Base-by-base conservation (phyloP, 2,888 invertebrate species). In the Stomorhina lunata region DNA sequence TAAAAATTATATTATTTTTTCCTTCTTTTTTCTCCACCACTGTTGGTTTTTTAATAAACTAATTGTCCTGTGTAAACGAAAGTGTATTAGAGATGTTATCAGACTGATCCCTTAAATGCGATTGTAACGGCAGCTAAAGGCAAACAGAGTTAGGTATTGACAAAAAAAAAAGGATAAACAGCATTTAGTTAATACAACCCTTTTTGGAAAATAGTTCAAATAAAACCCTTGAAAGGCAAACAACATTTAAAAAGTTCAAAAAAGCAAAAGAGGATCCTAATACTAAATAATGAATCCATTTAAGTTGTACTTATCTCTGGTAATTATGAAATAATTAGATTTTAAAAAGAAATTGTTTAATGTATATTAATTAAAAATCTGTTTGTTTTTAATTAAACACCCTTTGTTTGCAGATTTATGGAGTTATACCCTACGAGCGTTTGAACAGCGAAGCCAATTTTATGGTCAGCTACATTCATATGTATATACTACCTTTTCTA, bases 361-460 rank as follows among this genome's bases (percentile, higher is more conserved):
- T 68, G 10, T 29, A 45, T 25, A 63, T 34, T 48, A 29, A 66
- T 55, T 27, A 43, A 65, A 29, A 66, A 12, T 34, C 22, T 34
- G 17, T 20, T 0, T 10, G 5, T 17, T 43, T 65, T 2, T 7
- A 1, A 27, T 53, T 55, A 37, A n/a, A 25, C 1, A n/a, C 12
- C n/a, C n/a, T n/a, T 50, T 75, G 25, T 63, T 84, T 73, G 1
- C 63, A 90, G 90, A 79, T 84, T 37, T 86, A 87, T 55, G 90
- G 91, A 1, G 84, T 90, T 0, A 86, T 90, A 40, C 91, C 90
- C 1, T 84, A 90, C n/a, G 88, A 90, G 75, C 89, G 88, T 0
- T 80, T 86, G 34, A 76, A 85, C 40, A 1, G 37, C 12, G 15
- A 76, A 1, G 84, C 88, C 5, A 87, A 85, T 27, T 53, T 84